Evolutionary conservation across 2,888 invertebrate genomes (phyloP).

Genomic region (Drosophila rubida): DNA sequence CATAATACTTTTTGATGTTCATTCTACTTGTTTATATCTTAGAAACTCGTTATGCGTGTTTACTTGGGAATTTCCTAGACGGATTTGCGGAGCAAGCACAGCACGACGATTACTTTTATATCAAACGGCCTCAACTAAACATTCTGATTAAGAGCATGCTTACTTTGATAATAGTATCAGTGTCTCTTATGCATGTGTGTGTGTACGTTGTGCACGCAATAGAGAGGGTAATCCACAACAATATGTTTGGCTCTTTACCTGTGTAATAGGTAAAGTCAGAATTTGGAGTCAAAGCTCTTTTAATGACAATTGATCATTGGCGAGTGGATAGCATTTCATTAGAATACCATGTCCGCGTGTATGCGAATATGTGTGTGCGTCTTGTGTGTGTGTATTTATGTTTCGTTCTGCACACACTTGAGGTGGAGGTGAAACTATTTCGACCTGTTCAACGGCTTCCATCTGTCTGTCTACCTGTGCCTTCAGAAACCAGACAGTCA

Average conservation of each 20-base stretch:
- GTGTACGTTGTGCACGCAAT: neutral
- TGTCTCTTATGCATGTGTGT: neutral
- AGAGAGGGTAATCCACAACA: slow-evolving; percentile 19
- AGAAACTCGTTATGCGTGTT: neutral
- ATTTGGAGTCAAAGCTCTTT: slow-evolving; percentile 83
- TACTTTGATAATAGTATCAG: neutral
- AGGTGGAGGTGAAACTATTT: slow-evolving; percentile 76
- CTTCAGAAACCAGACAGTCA: slow-evolving; percentile 68
- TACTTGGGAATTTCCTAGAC: neutral
- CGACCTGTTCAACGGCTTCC: slow-evolving; percentile 81
- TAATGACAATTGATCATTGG: slow-evolving; percentile 84
- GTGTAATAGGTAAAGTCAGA: slow-evolving; percentile 42
- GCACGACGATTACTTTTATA: neutral
- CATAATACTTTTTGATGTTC: neutral
- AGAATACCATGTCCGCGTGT: slow-evolving; percentile 66
- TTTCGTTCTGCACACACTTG: slow-evolving; percentile 68
- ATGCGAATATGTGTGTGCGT: slow-evolving; percentile 17
- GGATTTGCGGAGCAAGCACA: neutral
- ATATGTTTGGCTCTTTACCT: slow-evolving; percentile 23
- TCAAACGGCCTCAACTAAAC: neutral
- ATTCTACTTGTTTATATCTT: neutral
- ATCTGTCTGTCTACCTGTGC: slow-evolving; percentile 67
- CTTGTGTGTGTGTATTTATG: slow-evolving; percentile 41
- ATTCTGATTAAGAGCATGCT: slow-evolving; percentile 3
- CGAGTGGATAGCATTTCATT: slow-evolving; percentile 83